Evolutionary conservation across 2,797 vertebrate species (phyloP).

Genomic region (Taenioides sp.): DNA sequence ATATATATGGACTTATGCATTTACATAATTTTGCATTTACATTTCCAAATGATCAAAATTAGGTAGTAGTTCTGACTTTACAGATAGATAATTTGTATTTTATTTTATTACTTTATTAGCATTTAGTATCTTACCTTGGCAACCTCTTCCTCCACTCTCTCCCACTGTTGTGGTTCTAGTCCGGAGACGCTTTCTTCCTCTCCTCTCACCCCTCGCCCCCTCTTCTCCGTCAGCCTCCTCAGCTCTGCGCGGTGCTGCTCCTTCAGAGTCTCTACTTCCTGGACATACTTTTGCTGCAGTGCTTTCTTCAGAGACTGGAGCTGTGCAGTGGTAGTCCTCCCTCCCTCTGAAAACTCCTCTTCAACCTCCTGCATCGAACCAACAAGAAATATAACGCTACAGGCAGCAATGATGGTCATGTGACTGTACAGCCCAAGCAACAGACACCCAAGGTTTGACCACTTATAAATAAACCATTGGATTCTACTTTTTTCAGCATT

Average conservation of each 20-base stretch:
- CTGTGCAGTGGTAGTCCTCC: slow-evolving; percentile 53
- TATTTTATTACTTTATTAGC: not conserved
- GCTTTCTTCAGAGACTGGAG: slow-evolving; percentile 72
- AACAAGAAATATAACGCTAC: slow-evolving; percentile 12
- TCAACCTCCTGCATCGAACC: slow-evolving; percentile 38
- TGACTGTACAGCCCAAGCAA: not conserved
- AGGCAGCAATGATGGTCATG: not conserved
- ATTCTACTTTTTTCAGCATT: slow-evolving; percentile 28
- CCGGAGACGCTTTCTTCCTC: slow-evolving; percentile 36
- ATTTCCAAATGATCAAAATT: not conserved
- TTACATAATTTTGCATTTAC: not conserved
- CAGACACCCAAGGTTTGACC: slow-evolving; percentile 14
- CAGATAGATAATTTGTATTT: not conserved
- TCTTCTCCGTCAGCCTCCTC: slow-evolving; percentile 51
- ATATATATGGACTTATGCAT: not conserved
- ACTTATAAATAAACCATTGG: slow-evolving; percentile 53
- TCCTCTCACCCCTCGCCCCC: slow-evolving; percentile 28
- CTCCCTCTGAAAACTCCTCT: slow-evolving; percentile 51
- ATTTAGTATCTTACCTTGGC: slow-evolving; percentile 83
- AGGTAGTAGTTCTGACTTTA: not conserved
- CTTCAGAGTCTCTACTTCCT: slow-evolving; percentile 71
- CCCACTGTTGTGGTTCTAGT: slow-evolving; percentile 78
- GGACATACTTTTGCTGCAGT: slow-evolving; percentile 69
- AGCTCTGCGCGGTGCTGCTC: slow-evolving; percentile 74
- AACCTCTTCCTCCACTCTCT: slow-evolving; percentile 89